phyloP scores from a whole-genome alignment of 2,797 vertebrate species.

The Amblyraja radiata region DNA sequence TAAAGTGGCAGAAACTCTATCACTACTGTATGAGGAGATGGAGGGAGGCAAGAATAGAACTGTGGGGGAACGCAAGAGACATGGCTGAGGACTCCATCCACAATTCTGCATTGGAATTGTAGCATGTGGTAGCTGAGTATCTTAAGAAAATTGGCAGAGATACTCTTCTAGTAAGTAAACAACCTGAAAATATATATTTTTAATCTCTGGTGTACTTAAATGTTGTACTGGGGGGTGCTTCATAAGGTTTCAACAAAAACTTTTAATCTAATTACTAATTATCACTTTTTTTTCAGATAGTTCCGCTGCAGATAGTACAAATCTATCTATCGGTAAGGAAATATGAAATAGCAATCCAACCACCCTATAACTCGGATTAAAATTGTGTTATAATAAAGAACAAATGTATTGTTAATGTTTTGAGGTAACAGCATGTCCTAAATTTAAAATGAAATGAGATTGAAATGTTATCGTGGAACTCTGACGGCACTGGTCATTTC shows the following conservation, averaged over 20 bases:
- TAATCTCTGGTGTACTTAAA: background rate
- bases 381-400: background rate
- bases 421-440: background rate
- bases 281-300: background rate
- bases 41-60: too few species aligned
- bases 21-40: too few species aligned
- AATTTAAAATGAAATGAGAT: background rate
- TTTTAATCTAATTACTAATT: background rate
- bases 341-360: background rate
- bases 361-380: background rate
- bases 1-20: too few species aligned
- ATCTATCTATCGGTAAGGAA: background rate
- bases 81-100: too few species aligned
- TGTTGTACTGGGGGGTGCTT: background rate
- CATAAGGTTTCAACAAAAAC: background rate
- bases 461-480: background rate
- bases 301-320: slow-evolving; percentile 23
- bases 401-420: background rate
- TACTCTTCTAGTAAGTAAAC: background rate
- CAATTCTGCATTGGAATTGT: too few species aligned
- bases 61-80: too few species aligned
- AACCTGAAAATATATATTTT: background rate
- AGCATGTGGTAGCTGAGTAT: background rate
- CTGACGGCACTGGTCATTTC: background rate
- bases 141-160: background rate